phyloP scores from a whole-genome alignment of 2,113 vertebrate genomes.

The Odontophorus gujanensis region DNA sequence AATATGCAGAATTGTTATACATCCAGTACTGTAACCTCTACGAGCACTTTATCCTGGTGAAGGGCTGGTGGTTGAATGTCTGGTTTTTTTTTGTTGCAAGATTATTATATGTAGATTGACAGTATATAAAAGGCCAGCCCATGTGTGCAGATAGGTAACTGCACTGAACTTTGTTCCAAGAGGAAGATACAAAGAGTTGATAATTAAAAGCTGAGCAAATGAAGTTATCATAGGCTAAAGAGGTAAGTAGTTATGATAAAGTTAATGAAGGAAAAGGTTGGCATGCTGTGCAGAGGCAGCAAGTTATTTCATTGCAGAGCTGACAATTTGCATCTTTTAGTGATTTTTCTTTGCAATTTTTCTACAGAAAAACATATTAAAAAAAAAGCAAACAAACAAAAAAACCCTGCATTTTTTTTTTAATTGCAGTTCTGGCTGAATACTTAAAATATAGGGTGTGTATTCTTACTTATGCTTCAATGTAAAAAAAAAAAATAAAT shows the following conservation, averaged over 20 bases:
- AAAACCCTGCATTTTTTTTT: not conserved
- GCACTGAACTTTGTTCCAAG: not conserved
- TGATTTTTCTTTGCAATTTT: not conserved
- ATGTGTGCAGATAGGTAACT: fast-evolving
- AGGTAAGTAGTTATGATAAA: not conserved
- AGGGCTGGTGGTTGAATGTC: not conserved
- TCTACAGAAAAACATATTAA: not conserved
- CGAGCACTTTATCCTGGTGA: not conserved
- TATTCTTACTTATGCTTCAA: not conserved
- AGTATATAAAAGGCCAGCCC: not conserved
- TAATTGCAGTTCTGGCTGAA: not conserved
- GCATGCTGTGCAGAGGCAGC: not conserved
- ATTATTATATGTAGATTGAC: not conserved
- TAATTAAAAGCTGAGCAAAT: not conserved
- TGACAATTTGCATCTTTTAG: not conserved
- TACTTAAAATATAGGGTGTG: not conserved
- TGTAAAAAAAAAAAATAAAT: not conserved
- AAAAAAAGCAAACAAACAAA: not conserved
- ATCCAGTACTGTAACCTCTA: fast-evolving
- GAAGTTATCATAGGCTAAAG: not conserved
- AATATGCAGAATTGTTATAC: not conserved
- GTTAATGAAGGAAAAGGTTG: not conserved
- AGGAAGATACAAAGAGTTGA: not conserved
- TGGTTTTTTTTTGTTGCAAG: not conserved
- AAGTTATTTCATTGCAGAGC: not conserved